These are phyloP conservation scores for Atta texana DNA, from an alignment of 1,140 invertebrate species.

Conservation along the genomic window DNA sequence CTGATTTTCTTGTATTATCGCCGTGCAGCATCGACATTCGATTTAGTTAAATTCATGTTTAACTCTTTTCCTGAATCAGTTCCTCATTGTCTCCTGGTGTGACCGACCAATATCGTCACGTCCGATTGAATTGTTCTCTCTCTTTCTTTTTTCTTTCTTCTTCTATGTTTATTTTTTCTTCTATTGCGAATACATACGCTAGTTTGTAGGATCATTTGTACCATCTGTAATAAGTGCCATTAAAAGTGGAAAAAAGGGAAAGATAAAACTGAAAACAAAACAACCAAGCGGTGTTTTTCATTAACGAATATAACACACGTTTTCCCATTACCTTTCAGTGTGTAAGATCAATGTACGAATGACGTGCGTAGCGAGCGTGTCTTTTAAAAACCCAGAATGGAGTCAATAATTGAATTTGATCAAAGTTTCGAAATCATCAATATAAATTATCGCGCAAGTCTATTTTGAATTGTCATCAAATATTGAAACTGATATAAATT, in stretches of 20 bases:
- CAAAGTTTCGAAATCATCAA: conserved; percentile 11
- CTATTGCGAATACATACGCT: conserved; percentile 75
- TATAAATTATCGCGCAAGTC: neutral
- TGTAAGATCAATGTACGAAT: conserved; percentile 43
- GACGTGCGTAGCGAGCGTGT: conserved; percentile 15
- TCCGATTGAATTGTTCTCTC: conserved; percentile 26
- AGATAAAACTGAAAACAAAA: conserved; percentile 71
- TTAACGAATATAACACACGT: conserved; percentile 65
- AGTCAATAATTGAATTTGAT: conserved; percentile 1
- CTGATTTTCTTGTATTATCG: neutral
- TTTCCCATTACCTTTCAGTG: conserved; percentile 53
- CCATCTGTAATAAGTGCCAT: conserved; percentile 84
- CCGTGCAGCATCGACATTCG: conserved; percentile 14
- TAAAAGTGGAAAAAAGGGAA: conserved; percentile 77
- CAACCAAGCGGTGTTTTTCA: conserved; percentile 69
- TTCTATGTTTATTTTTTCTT: conserved; percentile 16
- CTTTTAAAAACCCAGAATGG: neutral
- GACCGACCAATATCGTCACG: conserved; percentile 44
- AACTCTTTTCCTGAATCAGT: neutral
- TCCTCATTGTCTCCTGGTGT: conserved; percentile 34
- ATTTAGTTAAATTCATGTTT: conserved; percentile 24
- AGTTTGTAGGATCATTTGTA: conserved; percentile 85
- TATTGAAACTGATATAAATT: conserved; percentile 10
- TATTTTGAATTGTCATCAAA: neutral
- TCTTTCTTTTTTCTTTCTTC: conserved; percentile 13